Evolutionary conservation across 2,797 vertebrate genomes (phyloP).

Genomic region (Rhyacichthys aspro): DNA sequence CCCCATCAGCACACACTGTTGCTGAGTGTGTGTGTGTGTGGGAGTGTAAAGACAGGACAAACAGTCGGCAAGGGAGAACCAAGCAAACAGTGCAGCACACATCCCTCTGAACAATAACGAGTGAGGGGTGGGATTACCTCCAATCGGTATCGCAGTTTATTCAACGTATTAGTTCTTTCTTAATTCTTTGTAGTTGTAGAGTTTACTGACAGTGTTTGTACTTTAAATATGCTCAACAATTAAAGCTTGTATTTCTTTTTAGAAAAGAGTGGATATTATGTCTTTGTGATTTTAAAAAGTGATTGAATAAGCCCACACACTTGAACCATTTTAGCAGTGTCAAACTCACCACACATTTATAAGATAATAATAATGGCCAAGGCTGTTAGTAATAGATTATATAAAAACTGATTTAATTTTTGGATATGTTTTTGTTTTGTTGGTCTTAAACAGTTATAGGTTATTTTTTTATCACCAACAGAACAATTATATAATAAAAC

Average conservation of each 20-base stretch:
- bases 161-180: too few relatives aligned
- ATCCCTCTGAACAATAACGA: slow-evolving; percentile 10
- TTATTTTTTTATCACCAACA: too few relatives aligned
- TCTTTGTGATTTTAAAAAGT: background rate
- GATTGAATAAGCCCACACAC: background rate
- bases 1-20: slow-evolving; percentile 21
- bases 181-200: background rate
- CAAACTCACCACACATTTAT: too few relatives aligned
- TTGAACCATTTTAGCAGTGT: background rate
- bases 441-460: too few relatives aligned
- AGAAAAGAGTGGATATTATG: background rate
- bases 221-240: background rate
- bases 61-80: slow-evolving; percentile 36
- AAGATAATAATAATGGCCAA: too few relatives aligned
- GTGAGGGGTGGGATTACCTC: background rate
- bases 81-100: slow-evolving; percentile 33
- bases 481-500: too few relatives aligned
- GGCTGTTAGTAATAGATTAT: too few relatives aligned
- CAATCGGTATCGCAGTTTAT: background rate
- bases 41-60: slow-evolving; percentile 55
- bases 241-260: too few relatives aligned
- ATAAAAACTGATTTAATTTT: too few relatives aligned
- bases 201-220: background rate
- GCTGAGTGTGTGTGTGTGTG: slow-evolving; percentile 39
- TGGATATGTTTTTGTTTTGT: too few relatives aligned